These are phyloP conservation scores for Zaprionus taronus DNA, from an alignment of 1,140 invertebrate species.

Conservation along the genomic window DNA sequence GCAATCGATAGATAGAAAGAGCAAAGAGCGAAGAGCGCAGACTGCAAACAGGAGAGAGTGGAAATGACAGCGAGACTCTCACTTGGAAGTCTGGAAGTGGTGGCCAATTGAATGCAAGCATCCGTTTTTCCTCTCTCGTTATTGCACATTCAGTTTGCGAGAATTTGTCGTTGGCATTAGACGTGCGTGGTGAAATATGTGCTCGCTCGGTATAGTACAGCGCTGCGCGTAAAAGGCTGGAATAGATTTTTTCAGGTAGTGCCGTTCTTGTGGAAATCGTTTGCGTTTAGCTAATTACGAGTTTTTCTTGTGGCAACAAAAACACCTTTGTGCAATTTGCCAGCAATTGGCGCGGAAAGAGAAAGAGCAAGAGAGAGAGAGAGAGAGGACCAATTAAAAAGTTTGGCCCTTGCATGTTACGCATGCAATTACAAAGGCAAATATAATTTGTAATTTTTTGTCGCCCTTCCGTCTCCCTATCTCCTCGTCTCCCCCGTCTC, in stretches of 20 bases:
- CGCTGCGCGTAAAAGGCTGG: conserved; percentile 25
- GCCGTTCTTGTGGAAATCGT: conserved; percentile 25
- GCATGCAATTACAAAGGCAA: conserved; percentile 64
- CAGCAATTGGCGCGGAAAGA: conserved; percentile 10
- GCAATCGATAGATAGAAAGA: conserved; percentile 21
- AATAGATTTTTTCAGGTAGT: conserved; percentile 20
- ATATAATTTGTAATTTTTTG: conserved; percentile 66
- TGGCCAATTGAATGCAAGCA: conserved; percentile 31
- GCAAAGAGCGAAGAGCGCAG: conserved; percentile 24
- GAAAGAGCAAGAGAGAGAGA: neutral
- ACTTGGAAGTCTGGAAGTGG: conserved; percentile 62
- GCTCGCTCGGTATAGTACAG: conserved; percentile 4
- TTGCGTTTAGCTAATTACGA: conserved; percentile 17
- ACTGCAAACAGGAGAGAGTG: conserved; percentile 7
- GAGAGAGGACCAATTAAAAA: conserved; percentile 41
- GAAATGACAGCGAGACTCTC: conserved; percentile 7
- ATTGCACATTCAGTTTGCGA: conserved; percentile 62
- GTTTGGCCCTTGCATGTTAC: conserved; percentile 45
- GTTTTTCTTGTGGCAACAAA: conserved; percentile 14
- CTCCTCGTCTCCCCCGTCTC: neutral
- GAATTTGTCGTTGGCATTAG: conserved; percentile 69
- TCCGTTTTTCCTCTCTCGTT: conserved; percentile 10
- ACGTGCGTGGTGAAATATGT: conserved; percentile 56
- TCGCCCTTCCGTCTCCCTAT: conserved; percentile 2
- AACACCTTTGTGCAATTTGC: conserved; percentile 9